Conservation (phyloP, 2,797 vertebrate genomes). For the Bovichtus variegatus region DNA sequence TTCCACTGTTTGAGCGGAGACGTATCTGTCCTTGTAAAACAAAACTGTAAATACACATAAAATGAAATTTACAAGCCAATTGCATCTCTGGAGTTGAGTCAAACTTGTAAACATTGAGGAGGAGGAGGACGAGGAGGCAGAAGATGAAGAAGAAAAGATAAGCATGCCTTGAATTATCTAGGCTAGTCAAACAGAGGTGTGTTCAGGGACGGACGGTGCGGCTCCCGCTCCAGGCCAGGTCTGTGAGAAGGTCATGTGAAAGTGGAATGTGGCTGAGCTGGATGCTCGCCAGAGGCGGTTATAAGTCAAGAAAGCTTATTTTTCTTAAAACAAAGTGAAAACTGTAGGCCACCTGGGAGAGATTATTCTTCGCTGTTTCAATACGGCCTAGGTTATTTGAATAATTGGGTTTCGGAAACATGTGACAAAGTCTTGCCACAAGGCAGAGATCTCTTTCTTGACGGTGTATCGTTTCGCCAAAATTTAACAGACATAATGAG, state of each 20-base stretch:
- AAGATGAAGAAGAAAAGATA: conserved; percentile 24
- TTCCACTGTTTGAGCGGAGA: conserved; percentile 9
- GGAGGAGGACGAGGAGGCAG: conserved; percentile 11
- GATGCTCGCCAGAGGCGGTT: conserved; percentile 60
- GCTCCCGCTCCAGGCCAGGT: conserved; percentile 63
- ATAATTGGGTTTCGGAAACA: conserved; percentile 56
- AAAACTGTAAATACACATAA: conserved; percentile 56
- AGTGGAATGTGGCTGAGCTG: conserved; percentile 72
- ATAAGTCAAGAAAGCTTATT: conserved; percentile 56
- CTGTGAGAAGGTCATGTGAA: conserved; percentile 76
- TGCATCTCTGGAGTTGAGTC: conserved; percentile 64
- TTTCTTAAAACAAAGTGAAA: conserved; percentile 65
- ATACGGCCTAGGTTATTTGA: conserved; percentile 51
- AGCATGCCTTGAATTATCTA: conserved; percentile 62
- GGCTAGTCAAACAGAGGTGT: conserved; percentile 64
- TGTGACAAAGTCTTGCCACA: conserved; percentile 28
- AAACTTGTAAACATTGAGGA: conserved; percentile 59
- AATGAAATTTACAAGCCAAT: conserved; percentile 61
- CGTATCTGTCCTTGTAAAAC: conserved; percentile 64
- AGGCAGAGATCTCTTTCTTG: conserved; percentile 16
- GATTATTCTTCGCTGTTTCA: conserved; percentile 46
- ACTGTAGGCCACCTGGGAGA: conserved; percentile 59
- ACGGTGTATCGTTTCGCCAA: conserved; percentile 6
- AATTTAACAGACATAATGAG: conserved; percentile 27
- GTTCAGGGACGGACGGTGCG: conserved; percentile 47